phyloP scores from a whole-genome alignment of 2,888 invertebrate genomes.

The Calliphora vomitoria region DNA sequence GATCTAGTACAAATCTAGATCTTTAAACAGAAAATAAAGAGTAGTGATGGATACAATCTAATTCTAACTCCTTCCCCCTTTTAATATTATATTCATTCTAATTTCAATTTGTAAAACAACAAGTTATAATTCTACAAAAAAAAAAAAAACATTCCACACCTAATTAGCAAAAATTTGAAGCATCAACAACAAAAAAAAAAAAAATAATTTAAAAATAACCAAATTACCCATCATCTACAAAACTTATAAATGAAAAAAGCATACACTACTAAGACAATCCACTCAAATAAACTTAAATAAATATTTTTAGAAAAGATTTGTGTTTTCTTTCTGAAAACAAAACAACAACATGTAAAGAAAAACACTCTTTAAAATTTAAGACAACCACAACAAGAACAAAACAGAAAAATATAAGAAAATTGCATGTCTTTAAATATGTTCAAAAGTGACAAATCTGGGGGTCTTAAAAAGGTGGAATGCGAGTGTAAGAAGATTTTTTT shows the following conservation, averaged over 20 bases:
- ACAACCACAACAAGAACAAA: conserved; percentile 10
- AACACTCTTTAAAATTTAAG: conserved; percentile 17
- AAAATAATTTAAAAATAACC: conserved; percentile 56
- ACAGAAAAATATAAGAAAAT: conserved; percentile 11
- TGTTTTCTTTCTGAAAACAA: background rate
- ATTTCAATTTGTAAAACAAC: conserved; percentile 32
- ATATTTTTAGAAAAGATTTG: conserved; percentile 55
- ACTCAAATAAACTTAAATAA: conserved; percentile 42
- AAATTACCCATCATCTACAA: conserved; percentile 41
- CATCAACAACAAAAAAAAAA: conserved; percentile 5
- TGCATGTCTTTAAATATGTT: conserved; percentile 38
- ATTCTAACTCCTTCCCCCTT: too few relatives aligned
- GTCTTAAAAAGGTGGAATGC: conserved; percentile 8
- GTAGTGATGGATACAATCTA: too few relatives aligned
- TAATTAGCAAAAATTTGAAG: conserved; percentile 56
- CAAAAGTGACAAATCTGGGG: conserved; percentile 27
- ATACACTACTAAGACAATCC: conserved; percentile 31
- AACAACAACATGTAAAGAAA: conserved; percentile 15
- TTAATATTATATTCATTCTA: background rate
- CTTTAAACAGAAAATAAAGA: too few relatives aligned
- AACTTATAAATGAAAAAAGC: conserved; percentile 23
- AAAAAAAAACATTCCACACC: conserved; percentile 58
- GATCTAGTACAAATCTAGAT: too few relatives aligned
- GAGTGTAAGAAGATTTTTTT: background rate
- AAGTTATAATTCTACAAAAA: conserved; percentile 8